Percentiles rank a stretch among this genome's conserved stretches.
phyloP scores from a whole-genome alignment of 2,888 invertebrate genomes.

The Cataglyphis livida region DNA sequence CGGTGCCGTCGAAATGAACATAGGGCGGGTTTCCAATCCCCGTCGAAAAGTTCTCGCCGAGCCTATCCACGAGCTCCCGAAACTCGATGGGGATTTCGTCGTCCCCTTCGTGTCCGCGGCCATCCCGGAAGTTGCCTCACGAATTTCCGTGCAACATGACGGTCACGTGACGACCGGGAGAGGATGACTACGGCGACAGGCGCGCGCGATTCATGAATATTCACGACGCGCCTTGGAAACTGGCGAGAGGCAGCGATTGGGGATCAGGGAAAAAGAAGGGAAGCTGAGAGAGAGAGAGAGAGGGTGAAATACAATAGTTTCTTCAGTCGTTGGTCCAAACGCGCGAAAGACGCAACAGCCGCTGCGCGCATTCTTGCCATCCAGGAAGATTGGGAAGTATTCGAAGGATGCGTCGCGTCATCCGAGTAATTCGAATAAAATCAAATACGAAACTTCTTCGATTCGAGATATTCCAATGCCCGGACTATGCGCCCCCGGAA shows the following conservation, averaged over 20 bases:
- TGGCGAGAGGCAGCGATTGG: conserved; percentile 12
- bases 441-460: conserved; percentile 16
- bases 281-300: conserved; percentile 1
- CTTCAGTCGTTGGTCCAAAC: conserved; percentile 23
- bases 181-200: conserved; percentile 53
- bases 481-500: not conserved
- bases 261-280: not conserved
- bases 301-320: conserved; percentile 34
- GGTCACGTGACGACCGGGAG: conserved; percentile 45
- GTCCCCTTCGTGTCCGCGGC: conserved; percentile 7
- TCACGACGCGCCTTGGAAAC: conserved; percentile 47
- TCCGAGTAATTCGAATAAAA: conserved; percentile 14
- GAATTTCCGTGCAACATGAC: conserved; percentile 50
- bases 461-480: not conserved
- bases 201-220: conserved; percentile 59
- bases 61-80: conserved; percentile 1
- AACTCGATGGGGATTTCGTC: conserved; percentile 41
- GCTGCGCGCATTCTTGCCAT: not conserved
- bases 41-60: conserved; percentile 35
- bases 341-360: conserved; percentile 35
- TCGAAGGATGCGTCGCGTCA: not conserved
- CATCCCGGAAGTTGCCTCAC: conserved; percentile 48
- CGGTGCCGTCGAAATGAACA: conserved; percentile 27
- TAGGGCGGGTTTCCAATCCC: conserved; percentile 5
- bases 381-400: not conserved